phyloP scores from a whole-genome alignment of 2,113 vertebrate genomes.

The Alligator sinensis region DNA sequence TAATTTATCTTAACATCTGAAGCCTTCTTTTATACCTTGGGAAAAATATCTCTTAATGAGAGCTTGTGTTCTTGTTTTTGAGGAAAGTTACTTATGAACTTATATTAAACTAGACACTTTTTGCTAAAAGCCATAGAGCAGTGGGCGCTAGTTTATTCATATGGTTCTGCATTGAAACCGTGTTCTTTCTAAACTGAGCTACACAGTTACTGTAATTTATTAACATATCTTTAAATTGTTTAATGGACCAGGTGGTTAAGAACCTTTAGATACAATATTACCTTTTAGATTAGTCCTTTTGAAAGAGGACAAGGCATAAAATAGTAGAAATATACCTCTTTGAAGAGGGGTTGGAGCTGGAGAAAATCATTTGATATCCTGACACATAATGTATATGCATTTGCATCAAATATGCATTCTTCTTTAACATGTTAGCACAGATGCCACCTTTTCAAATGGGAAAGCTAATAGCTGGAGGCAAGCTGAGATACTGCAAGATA shows the following conservation, averaged over 20 bases:
- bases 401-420: neutral
- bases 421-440: neutral
- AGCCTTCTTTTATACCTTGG: neutral
- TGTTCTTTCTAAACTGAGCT: no score
- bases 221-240: neutral
- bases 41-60: neutral
- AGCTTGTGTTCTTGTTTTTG: neutral
- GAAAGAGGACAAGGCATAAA: neutral
- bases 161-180: no score
- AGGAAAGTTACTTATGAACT: neutral
- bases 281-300: neutral
- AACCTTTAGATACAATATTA: neutral
- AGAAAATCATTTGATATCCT: neutral
- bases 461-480: neutral
- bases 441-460: neutral
- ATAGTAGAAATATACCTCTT: neutral
- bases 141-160: neutral
- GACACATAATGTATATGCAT: neutral
- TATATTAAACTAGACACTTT: neutral
- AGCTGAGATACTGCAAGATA: neutral
- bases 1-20: neutral
- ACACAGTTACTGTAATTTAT: neutral
- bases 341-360: neutral
- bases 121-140: neutral
- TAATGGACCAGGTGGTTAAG: neutral